phyloP scores from a whole-genome alignment of 2,888 invertebrate genomes.

The Drosophila fungiperda region DNA sequence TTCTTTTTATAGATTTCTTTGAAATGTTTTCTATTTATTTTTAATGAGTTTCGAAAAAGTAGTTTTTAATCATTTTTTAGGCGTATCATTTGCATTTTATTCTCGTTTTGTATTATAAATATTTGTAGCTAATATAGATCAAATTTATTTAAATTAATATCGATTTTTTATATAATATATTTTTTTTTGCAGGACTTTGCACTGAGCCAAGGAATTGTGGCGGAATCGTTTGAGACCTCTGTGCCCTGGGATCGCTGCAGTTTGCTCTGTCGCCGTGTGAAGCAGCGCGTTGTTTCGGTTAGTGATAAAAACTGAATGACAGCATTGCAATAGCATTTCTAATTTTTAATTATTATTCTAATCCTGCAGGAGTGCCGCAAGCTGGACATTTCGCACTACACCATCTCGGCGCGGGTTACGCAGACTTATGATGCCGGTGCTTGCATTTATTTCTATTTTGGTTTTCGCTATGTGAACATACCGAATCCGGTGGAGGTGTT shows the following conservation, averaged over 20 bases:
- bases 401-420: slow-evolving; percentile 94
- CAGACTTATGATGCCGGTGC: slow-evolving; percentile 99
- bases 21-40: neutral
- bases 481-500: slow-evolving; percentile 91
- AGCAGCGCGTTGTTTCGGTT: slow-evolving; percentile 89
- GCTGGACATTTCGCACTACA: slow-evolving; percentile 87
- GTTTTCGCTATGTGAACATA: slow-evolving; percentile 89
- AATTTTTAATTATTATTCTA: neutral
- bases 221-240: slow-evolving; percentile 99
- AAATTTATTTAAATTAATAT: neutral
- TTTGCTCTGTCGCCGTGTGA: slow-evolving; percentile 94
- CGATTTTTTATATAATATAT: too few species aligned
- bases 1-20: neutral
- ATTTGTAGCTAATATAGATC: neutral
- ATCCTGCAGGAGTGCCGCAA: slow-evolving; percentile 86
- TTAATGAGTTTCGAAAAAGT: neutral
- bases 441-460: slow-evolving; percentile 98
- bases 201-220: slow-evolving; percentile 93
- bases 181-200: slow-evolving; percentile 95
- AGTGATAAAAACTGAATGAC: slow-evolving; percentile 30
- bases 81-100: too few species aligned
- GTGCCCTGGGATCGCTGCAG: slow-evolving; percentile 97
- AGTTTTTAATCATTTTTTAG: neutral
- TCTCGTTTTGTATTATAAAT: neutral
- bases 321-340: neutral